Percentiles rank a stretch among this genome's conserved stretches.
These are phyloP conservation scores for Chaetodon trifasciatus DNA, from an alignment of 2,797 vertebrate species.

Conservation along the genomic window DNA sequence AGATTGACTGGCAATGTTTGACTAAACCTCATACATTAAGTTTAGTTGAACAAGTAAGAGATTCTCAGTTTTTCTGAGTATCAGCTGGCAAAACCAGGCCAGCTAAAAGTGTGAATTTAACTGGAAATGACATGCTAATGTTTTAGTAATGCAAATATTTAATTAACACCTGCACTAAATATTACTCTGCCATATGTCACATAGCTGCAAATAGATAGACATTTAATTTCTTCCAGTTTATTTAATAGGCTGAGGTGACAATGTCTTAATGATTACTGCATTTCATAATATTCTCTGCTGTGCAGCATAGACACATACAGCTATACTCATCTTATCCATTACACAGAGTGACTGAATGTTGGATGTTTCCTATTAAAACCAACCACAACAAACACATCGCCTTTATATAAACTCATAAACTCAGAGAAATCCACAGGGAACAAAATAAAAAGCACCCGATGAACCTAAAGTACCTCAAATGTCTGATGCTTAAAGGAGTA, in stretches of 20 bases:
- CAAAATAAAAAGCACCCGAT: not conserved
- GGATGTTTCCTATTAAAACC: not conserved
- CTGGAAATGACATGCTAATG: slow-evolving; percentile 8
- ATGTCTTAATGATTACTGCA: not conserved
- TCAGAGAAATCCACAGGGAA: not conserved
- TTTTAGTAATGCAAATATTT: slow-evolving; percentile 43
- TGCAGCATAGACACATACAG: not conserved
- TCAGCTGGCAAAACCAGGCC: slow-evolving; percentile 40
- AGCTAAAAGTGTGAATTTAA: slow-evolving; percentile 34
- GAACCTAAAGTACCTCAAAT: slow-evolving; percentile 8
- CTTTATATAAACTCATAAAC: not conserved
- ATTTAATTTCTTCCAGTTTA: slow-evolving; percentile 12
- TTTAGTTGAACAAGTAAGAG: slow-evolving; percentile 69
- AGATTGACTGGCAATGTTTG: slow-evolving; percentile 80
- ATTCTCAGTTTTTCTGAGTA: slow-evolving; percentile 45
- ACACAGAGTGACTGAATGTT: slow-evolving; percentile 5
- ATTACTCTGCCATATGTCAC: not conserved
- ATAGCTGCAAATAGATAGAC: slow-evolving; percentile 21
- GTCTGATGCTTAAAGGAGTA: not conserved
- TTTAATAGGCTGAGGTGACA: not conserved
- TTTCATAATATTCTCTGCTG: not conserved
- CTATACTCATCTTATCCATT: not conserved
- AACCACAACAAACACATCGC: slow-evolving; percentile 1
- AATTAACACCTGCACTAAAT: slow-evolving; percentile 23
- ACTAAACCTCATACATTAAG: slow-evolving; percentile 77